Evolutionary conservation across 2,797 vertebrate genomes (phyloP).

Genomic region (Falco peregrinus): DNA sequence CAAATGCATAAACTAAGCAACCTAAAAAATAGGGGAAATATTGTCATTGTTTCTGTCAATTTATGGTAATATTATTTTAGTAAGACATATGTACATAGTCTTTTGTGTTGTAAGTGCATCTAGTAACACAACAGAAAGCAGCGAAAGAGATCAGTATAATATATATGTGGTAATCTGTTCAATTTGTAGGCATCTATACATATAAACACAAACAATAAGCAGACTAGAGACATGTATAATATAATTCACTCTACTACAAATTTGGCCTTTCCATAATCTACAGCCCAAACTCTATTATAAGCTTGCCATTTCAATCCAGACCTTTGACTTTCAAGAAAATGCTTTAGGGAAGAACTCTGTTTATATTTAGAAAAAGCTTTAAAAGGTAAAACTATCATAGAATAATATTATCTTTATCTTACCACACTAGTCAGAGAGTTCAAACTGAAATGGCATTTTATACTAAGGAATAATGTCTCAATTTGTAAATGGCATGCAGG

Average conservation of each 20-base stretch:
- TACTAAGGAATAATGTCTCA: not conserved
- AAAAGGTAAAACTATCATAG: not conserved
- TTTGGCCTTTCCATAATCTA: constrained; percentile 48
- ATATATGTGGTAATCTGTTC: not conserved
- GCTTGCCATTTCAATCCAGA: constrained; percentile 52
- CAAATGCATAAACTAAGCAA: not conserved
- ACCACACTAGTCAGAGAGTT: not conserved
- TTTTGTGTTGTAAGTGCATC: not conserved
- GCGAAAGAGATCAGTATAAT: not conserved
- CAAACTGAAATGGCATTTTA: constrained; percentile 21
- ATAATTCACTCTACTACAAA: constrained; percentile 40
- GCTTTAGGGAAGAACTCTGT: constrained; percentile 16
- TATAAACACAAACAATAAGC: not conserved
- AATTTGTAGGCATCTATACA: not conserved
- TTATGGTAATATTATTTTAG: not conserved
- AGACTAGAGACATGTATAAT: constrained; percentile 16
- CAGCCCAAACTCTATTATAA: constrained; percentile 52
- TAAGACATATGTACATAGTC: not conserved
- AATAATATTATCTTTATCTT: constrained; percentile 4
- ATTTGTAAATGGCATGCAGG: not conserved
- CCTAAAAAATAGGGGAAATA: not conserved
- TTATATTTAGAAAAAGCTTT: constrained; percentile 56
- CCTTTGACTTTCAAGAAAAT: constrained; percentile 45
- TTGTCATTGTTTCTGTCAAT: not conserved
- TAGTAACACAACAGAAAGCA: not conserved